A percentile compares a stretch with the other conserved stretches of the same genome.
Conservation (phyloP, 35 echinoderm and acorn worm genomes). For the Heliocidaris erythrogramma region DNA sequence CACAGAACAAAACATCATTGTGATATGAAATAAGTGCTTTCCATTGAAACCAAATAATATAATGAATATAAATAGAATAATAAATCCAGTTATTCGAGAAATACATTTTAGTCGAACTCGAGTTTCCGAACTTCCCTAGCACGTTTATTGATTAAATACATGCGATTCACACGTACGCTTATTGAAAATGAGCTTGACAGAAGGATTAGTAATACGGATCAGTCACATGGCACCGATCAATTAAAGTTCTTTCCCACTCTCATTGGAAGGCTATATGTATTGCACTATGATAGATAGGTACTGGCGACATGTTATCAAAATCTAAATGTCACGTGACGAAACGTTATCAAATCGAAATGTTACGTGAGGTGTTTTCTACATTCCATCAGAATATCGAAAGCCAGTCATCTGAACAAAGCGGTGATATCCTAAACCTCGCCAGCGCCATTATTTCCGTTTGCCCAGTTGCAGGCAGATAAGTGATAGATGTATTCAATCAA, state of each 20-base stretch:
- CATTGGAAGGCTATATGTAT: neutral
- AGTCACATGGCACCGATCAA: neutral
- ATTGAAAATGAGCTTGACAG: too few relatives aligned
- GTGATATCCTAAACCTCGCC: neutral
- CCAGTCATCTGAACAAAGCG: neutral
- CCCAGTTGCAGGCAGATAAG: neutral
- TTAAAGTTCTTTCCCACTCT: neutral
- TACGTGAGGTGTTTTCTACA: constrained; percentile 2
- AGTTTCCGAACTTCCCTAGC: too few relatives aligned
- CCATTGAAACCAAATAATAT: too few relatives aligned
- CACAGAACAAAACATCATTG: too few relatives aligned
- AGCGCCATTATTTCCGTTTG: neutral
- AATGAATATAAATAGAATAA: too few relatives aligned
- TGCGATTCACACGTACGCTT: too few relatives aligned
- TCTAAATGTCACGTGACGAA: constrained; percentile 15
- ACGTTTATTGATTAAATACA: too few relatives aligned
- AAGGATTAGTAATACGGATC: neutral
- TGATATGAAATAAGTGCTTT: too few relatives aligned
- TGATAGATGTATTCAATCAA: neutral
- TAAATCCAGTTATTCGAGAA: too few relatives aligned
- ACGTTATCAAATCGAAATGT: neutral
- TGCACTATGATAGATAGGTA: neutral
- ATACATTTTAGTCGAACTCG: too few relatives aligned
- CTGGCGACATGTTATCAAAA: neutral
- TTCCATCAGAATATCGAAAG: neutral